Evolutionary conservation across 2,888 invertebrate genomes (phyloP), one percentile per base, ranked within the genome.

Genomic region (Monopis laevigella): DNA sequence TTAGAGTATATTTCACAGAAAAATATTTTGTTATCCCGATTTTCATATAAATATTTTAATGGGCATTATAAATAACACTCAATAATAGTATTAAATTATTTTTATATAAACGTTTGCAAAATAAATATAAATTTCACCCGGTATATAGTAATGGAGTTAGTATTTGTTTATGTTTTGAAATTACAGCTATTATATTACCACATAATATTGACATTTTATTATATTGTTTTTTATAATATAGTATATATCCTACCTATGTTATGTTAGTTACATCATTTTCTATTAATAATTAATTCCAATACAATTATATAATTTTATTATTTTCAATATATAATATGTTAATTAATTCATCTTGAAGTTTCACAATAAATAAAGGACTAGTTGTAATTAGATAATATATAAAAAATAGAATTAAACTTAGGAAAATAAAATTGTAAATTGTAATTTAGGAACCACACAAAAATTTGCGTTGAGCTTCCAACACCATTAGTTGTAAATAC

Each of bases 401-500:
- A 7, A 24, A 24, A 7, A 24, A 24, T 24, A 24, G 6, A 24
- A 24, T 24, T 7, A 24, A 24, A 24, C 10, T 7, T n/a, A n/a
- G n/a, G n/a, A n/a, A 17, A 29, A 16, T 32, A 17, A 17, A 32
- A 32, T 14, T 29, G 32, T 32, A 13, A 32, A 32, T 32, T 32
- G 17, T 32, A 2, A 17, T 16, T 21, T 59, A 55, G 55, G 67
- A 69, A 63, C 59, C 68, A 75, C 74, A 72, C 60, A 61, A 74
- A 75, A 44, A 78, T 80, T 80, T 77, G 72, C 80, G 80, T 81
- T 81, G 82, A 81, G 82, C 82, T 82, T 82, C 82, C 82, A 82
- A 80, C 78, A 81, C 74, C 77, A 75, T 78, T 82, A 82, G 82
- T 69, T 82, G 81, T 82, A 82, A 62, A 82, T 82, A 81, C 65